Evolutionary conservation across 2,888 invertebrate genomes (phyloP), one percentile per base, ranked within the genome.

Genomic region (Epirrhoe tristata): DNA sequence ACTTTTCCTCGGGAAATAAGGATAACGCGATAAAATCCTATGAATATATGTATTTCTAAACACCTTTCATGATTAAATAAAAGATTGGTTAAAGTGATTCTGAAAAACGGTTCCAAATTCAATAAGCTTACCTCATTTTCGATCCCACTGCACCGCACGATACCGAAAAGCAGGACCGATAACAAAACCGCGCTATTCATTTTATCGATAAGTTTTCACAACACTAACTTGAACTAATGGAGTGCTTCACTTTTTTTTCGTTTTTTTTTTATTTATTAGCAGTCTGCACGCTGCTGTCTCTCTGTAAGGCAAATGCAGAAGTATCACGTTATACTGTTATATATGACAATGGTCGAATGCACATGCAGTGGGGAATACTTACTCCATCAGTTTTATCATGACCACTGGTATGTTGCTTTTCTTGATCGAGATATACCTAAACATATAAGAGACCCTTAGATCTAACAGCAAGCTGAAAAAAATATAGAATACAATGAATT

Each of bases 141-240:
- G 76, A 88, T 81, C 77, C 90, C 88, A 84, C 83, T 88, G 60
- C 88, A 83, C 72, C 78, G 81, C 71, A 82, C 91, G 81, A 91
- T 86, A 69, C 93, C 92, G 74, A 93, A 81, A 69, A 92, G 81
- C 76, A 91, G 79, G 79, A 92, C 80, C 73, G 88, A 81, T 74
- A 92, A 80, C 70, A 91, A 72, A 74, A 87, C 75, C 67, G 82
- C 85, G 82, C 69, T 79, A 81, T 88, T 91, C 93, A 93, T 93
- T 80, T 90, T 58, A 63, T 72, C 53, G 67, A 64, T 66, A 51
- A 43, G 63, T 69, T 61, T 55, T 53, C 91, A 92, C 91, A 84
- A 77, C 91, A 91, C 91, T 83, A 77, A 56, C 52, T 61, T 58
- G 70, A 86, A 88, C 87, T 77, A 64, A 62, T 65, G 57, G 65